Evolutionary conservation across 2,888 invertebrate genomes (phyloP), one percentile per base, ranked within the genome.

Genomic region (Ochlodes sylvanus): DNA sequence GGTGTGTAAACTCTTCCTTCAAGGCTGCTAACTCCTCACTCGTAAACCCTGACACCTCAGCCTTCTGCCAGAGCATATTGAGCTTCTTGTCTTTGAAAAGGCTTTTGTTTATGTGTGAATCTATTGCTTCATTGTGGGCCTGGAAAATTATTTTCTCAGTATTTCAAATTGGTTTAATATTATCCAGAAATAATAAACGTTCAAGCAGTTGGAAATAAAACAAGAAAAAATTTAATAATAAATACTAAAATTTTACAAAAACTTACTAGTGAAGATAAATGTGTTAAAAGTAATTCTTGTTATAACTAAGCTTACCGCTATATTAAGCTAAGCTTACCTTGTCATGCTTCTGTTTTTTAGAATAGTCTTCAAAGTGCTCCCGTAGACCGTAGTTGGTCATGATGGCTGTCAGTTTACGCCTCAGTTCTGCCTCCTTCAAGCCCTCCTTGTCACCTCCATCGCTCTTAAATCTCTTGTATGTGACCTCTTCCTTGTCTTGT

Each of bases 401-500:
- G 50, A 98, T 97, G 50, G 96, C 96, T 73, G 96, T 95, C 0
- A 98, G 93, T 82, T 97, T 98, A 65, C 96, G 96, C 17, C 98
- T 92, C 47, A 98, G 80, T 76, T 96, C 95, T 0, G 97, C 97
- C 84, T 97, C 98, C 81, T 96, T 96, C 7, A 97, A 81, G 0
- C 98, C 98, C 79, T 98, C 97, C 76, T 97, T 97, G 84, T 99
- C 98, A 72, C 96, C 95, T 21, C 97, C 97, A 76, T 98, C 97
- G 55, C 96, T 94, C 81, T 96, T 97, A 2, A 96, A 85, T 79
- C 96, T 96, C 85, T 99, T 99, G 85, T 95, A 95, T 0, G 96
- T 95, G 42, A 98, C 93, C 91, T 99, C 98, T 85, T 98, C 97
- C 90, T 98, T 98, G 80, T 99, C 98, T 71, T 98, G 98, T 54